These are phyloP conservation scores for Lasioglossum oenotherae DNA, from an alignment of 2,888 invertebrate genomes.

Conservation along the genomic window DNA sequence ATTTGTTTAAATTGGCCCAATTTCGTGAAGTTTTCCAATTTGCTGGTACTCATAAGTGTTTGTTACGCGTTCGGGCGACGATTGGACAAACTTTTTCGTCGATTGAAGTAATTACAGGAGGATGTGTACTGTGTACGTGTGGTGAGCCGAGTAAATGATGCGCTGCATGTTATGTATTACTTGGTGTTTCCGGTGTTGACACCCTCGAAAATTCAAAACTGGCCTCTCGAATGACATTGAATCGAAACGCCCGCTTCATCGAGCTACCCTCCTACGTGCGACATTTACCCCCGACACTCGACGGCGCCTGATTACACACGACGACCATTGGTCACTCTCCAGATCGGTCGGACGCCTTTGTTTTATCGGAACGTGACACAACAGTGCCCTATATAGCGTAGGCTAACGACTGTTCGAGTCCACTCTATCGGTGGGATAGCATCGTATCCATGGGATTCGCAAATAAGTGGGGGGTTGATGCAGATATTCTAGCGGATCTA, in stretches of 20 bases:
- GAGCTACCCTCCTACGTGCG: conserved; percentile 9
- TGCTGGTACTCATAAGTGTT: conserved; percentile 1
- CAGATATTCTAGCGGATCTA: conserved; percentile 2
- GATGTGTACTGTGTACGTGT: not conserved
- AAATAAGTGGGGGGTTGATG: conserved; percentile 8
- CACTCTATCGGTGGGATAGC: conserved; percentile 56
- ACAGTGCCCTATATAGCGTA: conserved; percentile 44
- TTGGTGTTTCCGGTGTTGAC: not conserved
- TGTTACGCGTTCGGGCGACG: not conserved
- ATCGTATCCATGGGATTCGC: conserved; percentile 48
- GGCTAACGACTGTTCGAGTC: conserved; percentile 51
- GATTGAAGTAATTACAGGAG: not conserved
- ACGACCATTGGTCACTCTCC: conserved; percentile 72
- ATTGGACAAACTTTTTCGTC: not conserved
- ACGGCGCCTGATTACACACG: conserved; percentile 73
- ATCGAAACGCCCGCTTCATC: conserved; percentile 5
- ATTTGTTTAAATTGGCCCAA: not conserved
- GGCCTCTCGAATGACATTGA: conserved; percentile 16
- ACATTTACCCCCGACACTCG: conserved; percentile 54
- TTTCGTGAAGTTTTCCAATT: not conserved
- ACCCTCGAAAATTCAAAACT: conserved; percentile 27
- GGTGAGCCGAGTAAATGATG: not conserved
- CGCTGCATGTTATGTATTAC: not conserved
- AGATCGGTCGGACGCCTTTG: conserved; percentile 71
- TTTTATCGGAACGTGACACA: conserved; percentile 69